Evolutionary conservation across 2,113 vertebrate species (phyloP).

Genomic region (Neotoma lepida): DNA sequence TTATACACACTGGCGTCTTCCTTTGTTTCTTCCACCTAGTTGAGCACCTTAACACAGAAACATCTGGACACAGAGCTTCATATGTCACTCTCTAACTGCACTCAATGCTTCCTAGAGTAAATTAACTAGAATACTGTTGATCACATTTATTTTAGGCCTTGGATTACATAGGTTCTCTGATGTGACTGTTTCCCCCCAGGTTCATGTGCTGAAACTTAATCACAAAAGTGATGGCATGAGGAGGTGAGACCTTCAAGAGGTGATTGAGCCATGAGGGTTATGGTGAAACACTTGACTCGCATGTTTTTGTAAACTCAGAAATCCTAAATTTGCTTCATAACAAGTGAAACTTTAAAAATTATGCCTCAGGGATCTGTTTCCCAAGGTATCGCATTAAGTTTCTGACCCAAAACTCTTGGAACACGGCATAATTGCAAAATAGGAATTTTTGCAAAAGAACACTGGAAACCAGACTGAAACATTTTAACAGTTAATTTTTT

Average conservation of each 20-base stretch:
- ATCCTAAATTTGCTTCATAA: slow-evolving; percentile 44
- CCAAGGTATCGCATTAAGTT: slow-evolving; percentile 3
- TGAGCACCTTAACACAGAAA: neutral
- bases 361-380: slow-evolving; percentile 40
- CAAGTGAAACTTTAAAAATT: slow-evolving; percentile 50
- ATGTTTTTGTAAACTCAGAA: neutral
- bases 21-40: neutral
- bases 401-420: slow-evolving; percentile 47
- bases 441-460: slow-evolving; percentile 61
- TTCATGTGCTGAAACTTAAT: neutral
- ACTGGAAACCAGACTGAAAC: slow-evolving; percentile 44
- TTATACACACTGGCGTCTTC: neutral
- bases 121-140: neutral
- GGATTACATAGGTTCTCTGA: neutral
- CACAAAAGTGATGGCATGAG: neutral
- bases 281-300: neutral
- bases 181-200: neutral
- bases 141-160: neutral
- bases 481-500: slow-evolving; percentile 22
- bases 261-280: neutral
- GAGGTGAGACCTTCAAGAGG: neutral
- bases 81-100: neutral
- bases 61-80: neutral
- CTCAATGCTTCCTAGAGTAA: neutral
- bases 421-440: slow-evolving; percentile 59